Evolutionary conservation across 2,888 invertebrate species (phyloP).

Genomic region (Chrysolina oricalcia): DNA sequence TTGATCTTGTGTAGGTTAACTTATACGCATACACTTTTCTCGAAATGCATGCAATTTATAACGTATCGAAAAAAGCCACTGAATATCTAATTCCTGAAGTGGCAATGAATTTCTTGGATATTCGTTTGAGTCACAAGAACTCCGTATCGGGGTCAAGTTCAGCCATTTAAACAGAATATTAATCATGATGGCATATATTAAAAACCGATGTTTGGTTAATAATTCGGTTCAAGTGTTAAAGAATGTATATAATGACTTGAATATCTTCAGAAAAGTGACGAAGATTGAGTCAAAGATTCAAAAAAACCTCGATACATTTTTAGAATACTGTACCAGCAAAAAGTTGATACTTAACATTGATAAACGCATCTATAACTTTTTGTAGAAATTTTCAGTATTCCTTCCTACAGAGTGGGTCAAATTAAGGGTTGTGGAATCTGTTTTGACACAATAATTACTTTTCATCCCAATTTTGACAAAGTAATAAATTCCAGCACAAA

Average conservation of each 20-base stretch:
- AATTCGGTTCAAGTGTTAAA: neutral
- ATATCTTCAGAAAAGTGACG: too few species aligned
- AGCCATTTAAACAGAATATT: constrained; percentile 9
- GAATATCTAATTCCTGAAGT: constrained; percentile 12
- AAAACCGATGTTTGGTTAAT: neutral
- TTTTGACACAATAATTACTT: too few species aligned
- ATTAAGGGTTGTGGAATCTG: too few species aligned
- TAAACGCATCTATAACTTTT: too few species aligned
- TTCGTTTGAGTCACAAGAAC: constrained; percentile 5
- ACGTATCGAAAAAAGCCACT: neutral
- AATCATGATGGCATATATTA: neutral
- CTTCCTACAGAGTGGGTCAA: too few species aligned
- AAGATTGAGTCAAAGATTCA: too few species aligned
- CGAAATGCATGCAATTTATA: neutral
- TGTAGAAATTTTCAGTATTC: too few species aligned
- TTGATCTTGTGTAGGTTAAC: neutral
- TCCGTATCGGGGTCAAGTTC: constrained; percentile 20
- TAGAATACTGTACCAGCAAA: too few species aligned
- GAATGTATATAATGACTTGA: neutral
- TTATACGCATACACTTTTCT: neutral
- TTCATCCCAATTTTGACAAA: too few species aligned
- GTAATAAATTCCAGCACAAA: too few species aligned
- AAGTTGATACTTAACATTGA: too few species aligned
- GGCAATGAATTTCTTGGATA: neutral
- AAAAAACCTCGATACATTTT: too few species aligned